Conservation (phyloP, 2,888 invertebrate species). For the Rhagonycha lutea region DNA sequence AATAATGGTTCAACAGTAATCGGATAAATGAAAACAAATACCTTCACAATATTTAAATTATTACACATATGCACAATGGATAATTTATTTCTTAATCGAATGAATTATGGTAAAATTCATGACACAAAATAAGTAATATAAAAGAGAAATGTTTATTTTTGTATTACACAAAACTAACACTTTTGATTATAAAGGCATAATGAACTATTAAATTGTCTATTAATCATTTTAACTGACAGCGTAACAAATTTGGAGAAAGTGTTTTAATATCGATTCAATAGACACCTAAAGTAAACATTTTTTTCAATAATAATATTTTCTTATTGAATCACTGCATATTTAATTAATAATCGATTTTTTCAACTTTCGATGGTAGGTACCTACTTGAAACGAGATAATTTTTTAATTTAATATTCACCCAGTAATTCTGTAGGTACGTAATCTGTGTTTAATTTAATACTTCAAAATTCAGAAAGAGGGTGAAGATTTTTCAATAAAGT, state of each 20-base stretch:
- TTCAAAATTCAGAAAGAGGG: neutral
- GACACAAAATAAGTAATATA: conserved; percentile 26
- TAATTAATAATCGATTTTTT: neutral
- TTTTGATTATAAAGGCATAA: conserved; percentile 44
- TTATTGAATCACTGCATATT: neutral
- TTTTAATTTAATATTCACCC: neutral
- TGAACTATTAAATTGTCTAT: conserved; percentile 52
- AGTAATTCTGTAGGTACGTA: neutral
- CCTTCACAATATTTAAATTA: neutral
- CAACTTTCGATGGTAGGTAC: neutral
- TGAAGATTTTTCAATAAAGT: neutral
- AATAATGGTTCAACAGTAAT: neutral
- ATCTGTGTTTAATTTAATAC: neutral
- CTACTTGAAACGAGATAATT: neutral
- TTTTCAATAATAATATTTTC: conserved; percentile 39
- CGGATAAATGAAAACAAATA: neutral
- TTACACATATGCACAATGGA: conserved; percentile 1
- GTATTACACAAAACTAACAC: conserved; percentile 51
- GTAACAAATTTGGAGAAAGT: conserved; percentile 48
- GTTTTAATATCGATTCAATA: conserved; percentile 43
- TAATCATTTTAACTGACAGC: conserved; percentile 52
- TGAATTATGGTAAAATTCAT: conserved; percentile 28
- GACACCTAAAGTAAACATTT: conserved; percentile 24
- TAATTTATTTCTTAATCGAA: conserved; percentile 31
- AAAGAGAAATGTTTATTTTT: conserved; percentile 51